These are phyloP conservation scores for Drosophila antonietae DNA, from an alignment of 2,888 invertebrate genomes.

Conservation along the genomic window DNA sequence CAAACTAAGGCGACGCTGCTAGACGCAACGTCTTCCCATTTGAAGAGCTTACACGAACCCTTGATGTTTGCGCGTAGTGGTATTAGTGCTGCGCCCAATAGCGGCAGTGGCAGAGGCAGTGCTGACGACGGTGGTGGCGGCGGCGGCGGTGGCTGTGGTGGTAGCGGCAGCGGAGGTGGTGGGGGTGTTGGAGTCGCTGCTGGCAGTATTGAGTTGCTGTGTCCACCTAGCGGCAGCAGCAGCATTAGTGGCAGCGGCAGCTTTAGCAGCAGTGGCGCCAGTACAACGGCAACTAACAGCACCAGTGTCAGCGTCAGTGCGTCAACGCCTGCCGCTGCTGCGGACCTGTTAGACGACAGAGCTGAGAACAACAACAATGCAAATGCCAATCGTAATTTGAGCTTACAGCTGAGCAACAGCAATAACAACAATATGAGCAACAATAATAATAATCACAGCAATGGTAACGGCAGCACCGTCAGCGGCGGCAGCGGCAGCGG, in stretches of 20 bases:
- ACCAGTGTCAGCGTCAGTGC: constrained; percentile 55
- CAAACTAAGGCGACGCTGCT: constrained; percentile 7
- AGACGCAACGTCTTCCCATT: not conserved
- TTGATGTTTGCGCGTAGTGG: constrained; percentile 65
- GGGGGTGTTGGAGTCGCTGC: constrained; percentile 31
- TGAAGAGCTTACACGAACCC: constrained; percentile 21
- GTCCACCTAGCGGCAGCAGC: constrained; percentile 69
- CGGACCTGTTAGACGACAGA: constrained; percentile 32
- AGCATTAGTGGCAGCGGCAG: constrained; percentile 64
- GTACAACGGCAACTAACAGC: constrained; percentile 60
- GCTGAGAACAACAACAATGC: constrained; percentile 63
- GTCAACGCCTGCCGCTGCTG: constrained; percentile 43
- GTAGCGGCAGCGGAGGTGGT: constrained; percentile 54
- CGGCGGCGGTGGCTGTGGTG: constrained; percentile 18
- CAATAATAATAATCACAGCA: constrained; percentile 26
- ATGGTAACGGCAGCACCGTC: constrained; percentile 14
- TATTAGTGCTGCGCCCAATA: constrained; percentile 45
- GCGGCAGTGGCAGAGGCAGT: constrained; percentile 20
- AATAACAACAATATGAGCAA: constrained; percentile 22
- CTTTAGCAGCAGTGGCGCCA: constrained; percentile 59
- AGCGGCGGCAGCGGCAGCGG: constrained; percentile 21
- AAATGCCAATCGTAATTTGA: constrained; percentile 70
- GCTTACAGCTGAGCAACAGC: constrained; percentile 68
- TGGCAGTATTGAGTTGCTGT: constrained; percentile 64
- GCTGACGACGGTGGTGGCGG: constrained; percentile 15